Evolutionary conservation across 1,140 invertebrate genomes (phyloP).

Genomic region (Parapsyche elsis): DNA sequence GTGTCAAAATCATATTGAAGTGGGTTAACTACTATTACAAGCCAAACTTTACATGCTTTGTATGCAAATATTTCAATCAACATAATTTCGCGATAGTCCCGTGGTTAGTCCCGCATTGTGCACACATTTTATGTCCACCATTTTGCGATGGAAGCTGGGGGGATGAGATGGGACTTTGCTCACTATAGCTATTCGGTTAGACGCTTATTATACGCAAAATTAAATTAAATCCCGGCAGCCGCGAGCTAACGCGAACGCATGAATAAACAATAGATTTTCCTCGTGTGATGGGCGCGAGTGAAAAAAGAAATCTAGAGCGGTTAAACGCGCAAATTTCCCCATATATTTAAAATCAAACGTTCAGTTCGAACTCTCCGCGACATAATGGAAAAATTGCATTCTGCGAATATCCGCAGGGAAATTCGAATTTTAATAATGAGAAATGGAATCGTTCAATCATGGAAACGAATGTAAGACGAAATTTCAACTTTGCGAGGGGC

Average conservation of each 20-base stretch:
- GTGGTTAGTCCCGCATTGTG: slow-evolving; percentile 40
- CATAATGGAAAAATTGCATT: no score
- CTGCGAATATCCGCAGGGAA: no score
- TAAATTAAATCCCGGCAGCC: slow-evolving; percentile 37
- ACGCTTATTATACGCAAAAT: slow-evolving; percentile 40
- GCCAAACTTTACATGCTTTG: slow-evolving; percentile 37
- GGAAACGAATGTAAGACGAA: slow-evolving; percentile 1
- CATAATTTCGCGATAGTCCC: slow-evolving; percentile 42
- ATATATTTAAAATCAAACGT: background rate
- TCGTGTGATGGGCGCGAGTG: background rate
- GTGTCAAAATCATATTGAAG: slow-evolving; percentile 25
- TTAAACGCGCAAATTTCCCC: background rate
- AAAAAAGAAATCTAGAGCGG: background rate
- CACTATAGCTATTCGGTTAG: background rate
- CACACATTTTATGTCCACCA: slow-evolving; percentile 39
- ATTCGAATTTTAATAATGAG: slow-evolving; percentile 1
- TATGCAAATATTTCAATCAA: slow-evolving; percentile 48
- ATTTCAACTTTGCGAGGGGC: background rate
- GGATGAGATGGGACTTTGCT: background rate
- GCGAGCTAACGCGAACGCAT: background rate
- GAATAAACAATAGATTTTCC: slow-evolving; percentile 31
- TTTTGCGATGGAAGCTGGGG: slow-evolving; percentile 13
- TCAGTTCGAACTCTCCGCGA: no score
- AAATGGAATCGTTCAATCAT: slow-evolving; percentile 24
- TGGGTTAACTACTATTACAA: slow-evolving; percentile 33